Percentiles rank a stretch among this genome's conserved stretches.
These are phyloP conservation scores for Harpalus rufipes DNA, from an alignment of 2,888 invertebrate genomes.

Conservation along the genomic window DNA sequence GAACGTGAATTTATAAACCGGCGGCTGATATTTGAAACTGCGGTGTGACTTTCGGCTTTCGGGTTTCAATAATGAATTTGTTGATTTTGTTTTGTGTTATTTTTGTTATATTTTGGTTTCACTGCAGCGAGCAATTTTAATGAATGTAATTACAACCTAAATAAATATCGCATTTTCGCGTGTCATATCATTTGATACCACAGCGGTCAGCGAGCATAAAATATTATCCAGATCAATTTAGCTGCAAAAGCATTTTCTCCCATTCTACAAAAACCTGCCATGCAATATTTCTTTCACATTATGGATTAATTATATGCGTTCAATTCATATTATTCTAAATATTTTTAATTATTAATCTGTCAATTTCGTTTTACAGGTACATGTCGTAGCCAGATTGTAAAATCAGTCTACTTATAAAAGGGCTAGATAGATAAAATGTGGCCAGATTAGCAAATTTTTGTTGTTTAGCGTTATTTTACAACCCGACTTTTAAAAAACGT, in stretches of 20 bases:
- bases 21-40: conserved; percentile 33
- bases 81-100: conserved; percentile 54
- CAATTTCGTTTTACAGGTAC: background rate
- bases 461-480: too few relatives aligned
- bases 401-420: too few relatives aligned
- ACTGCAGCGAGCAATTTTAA: conserved; percentile 46
- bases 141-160: conserved; percentile 44
- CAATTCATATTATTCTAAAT: background rate
- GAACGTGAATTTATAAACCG: conserved; percentile 1
- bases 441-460: too few relatives aligned
- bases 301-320: background rate
- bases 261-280: background rate
- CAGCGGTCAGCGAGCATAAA: background rate
- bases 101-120: conserved; percentile 54
- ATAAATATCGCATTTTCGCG: conserved; percentile 45
- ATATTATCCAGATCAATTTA: conserved; percentile 6
- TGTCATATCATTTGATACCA: conserved; percentile 40
- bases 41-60: conserved; percentile 53
- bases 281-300: background rate
- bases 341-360: background rate
- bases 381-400: too few relatives aligned
- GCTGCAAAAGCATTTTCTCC: background rate
- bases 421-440: too few relatives aligned
- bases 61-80: conserved; percentile 51
- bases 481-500: too few relatives aligned